These are phyloP conservation scores for Tenthredo notha DNA, from an alignment of 2,888 invertebrate species.

Conservation along the genomic window DNA sequence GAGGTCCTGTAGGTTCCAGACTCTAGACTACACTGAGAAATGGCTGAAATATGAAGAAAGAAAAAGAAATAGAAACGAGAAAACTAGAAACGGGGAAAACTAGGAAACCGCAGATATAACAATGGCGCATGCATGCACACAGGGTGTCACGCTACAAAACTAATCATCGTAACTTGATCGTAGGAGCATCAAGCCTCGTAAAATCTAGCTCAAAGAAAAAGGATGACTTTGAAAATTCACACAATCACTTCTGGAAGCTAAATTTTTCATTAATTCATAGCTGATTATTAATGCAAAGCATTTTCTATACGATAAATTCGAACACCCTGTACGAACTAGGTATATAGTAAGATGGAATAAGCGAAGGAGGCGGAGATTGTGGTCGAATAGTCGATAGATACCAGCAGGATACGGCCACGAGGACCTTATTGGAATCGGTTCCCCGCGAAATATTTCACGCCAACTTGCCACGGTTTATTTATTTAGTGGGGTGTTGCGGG, in stretches of 20 bases:
- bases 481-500: constrained; percentile 7
- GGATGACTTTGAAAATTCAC: background rate
- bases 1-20: background rate
- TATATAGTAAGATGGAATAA: constrained; percentile 8
- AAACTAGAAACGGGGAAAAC: constrained; percentile 23
- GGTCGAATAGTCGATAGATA: constrained; percentile 43
- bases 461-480: constrained; percentile 49
- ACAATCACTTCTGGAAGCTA: background rate
- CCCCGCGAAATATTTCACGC: constrained; percentile 47
- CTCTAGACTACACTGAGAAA: background rate
- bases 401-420: constrained; percentile 42
- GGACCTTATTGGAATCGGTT: constrained; percentile 49
- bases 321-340: constrained; percentile 5
- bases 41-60: constrained; percentile 27
- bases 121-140: background rate
- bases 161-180: background rate
- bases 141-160: background rate
- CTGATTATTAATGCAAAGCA: background rate
- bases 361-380: constrained; percentile 2
- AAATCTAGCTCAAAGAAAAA: accelerated
- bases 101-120: constrained; percentile 6
- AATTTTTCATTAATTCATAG: background rate
- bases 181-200: background rate
- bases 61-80: background rate
- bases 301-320: background rate